Evolutionary conservation across 1,140 invertebrate species (phyloP), one percentile per base, ranked within the genome.

Genomic region (Caenorhabditis latens): DNA sequence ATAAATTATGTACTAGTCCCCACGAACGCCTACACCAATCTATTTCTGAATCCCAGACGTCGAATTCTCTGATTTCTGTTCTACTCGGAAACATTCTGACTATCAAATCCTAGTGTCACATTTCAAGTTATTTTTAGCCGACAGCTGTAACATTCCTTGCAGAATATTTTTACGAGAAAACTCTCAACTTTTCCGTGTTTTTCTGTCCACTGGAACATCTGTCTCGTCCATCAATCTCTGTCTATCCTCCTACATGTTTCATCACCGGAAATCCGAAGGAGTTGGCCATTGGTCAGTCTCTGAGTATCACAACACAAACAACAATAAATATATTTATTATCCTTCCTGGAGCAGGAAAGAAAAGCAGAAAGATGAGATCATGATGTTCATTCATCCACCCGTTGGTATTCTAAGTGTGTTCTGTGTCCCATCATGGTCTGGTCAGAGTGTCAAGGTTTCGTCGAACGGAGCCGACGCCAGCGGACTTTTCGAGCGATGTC

Each of bases 381-480:
- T 71, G 46, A 71, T 71, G 65, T 71, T 71, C 65, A 71, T 71
- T 43, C 42, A 71, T 46, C 65, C 65, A 71, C 65, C 65, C 65
- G 65, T 71, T 71, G 6, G 40, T n/a, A 71, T 43, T 71, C 65
- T 32, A 24, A 63, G 61, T 32, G 61, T 63, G 61, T 63, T 71
- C 46, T 71, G 42, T 71, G 65, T 24, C 4, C n/a, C 13, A 14
- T 67, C 6, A 43, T 19, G 32, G 24, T 32, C 21, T 21, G 61
- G n/a, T 32, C 55, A 63, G 61, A 21, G 19, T 32, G 11, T 24
- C 9, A 32, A 63, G 5, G 11, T 13, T 40, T 32, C 14, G 3
- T 63, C 8, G 21, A 24, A 40, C 24, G 4, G 40, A 53, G 40
- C 14, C 65, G 65, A 32, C 40, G 14, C 43, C 14, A 0, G 1